A percentile compares a stretch with the other conserved stretches of the same genome.
These are phyloP conservation scores for Parazoanthus swiftii DNA, from an alignment of 92 coral and sea anemone species.

Conservation along the genomic window DNA sequence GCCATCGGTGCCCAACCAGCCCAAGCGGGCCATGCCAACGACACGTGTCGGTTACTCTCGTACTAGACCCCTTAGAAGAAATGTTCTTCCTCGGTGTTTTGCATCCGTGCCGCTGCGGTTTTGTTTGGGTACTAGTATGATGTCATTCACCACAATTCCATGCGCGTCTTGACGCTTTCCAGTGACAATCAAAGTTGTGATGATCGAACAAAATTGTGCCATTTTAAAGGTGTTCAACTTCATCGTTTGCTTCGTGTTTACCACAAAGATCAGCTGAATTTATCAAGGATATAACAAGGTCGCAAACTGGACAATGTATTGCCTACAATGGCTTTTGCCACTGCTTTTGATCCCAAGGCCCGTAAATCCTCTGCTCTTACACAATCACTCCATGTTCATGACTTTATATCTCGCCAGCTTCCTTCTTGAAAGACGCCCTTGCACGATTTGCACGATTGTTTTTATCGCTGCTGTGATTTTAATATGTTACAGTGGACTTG, in stretches of 20 bases:
- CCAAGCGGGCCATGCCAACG: too few relatives aligned
- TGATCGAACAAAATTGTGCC: not conserved
- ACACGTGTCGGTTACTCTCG: too few relatives aligned
- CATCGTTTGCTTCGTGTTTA: not conserved
- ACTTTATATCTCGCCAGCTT: constrained; percentile 97
- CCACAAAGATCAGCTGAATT: not conserved
- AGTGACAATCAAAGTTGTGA: constrained; percentile 7
- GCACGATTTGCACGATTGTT: constrained; percentile 98
- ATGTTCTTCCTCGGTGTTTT: not conserved
- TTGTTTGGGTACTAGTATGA: constrained; percentile 16
- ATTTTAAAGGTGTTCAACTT: not conserved
- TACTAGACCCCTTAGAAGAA: too few relatives aligned
- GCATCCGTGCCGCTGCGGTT: not conserved
- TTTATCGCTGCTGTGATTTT: constrained; percentile 92
- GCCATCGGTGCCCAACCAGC: too few relatives aligned
- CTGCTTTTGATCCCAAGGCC: constrained; percentile 95
- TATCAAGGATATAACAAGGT: not conserved
- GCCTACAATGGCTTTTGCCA: constrained; percentile 98
- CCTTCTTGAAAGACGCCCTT: constrained; percentile 98
- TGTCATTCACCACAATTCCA: constrained; percentile 39
- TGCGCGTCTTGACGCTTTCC: constrained; percentile 24
- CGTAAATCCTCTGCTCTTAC: constrained; percentile 88
- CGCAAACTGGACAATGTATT: constrained; percentile 75
- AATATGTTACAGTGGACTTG: constrained; percentile 99
- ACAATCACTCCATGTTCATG: constrained; percentile 99